Percentiles rank a stretch among this genome's conserved stretches.
Conservation (phyloP, 2,888 invertebrate genomes). For the Phragmatobia fuliginosa region DNA sequence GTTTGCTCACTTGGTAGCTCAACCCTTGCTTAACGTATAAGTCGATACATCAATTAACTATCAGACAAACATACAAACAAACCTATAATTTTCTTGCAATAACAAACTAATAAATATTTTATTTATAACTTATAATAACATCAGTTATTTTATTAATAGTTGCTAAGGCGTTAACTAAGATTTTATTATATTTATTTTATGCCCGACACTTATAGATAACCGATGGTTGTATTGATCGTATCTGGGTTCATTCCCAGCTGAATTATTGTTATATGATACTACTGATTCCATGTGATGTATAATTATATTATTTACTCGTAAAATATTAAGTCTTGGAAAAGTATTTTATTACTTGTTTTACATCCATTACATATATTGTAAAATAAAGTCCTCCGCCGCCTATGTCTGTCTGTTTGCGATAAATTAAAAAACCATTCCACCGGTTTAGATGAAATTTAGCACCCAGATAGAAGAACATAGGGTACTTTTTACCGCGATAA, state of each 20-base stretch:
- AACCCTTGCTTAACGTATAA: no score
- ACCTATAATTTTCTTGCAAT: not conserved
- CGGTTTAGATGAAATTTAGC: no score
- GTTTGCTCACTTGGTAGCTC: no score
- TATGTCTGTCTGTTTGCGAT: no score
- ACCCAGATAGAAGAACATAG: no score
- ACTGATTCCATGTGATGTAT: not conserved
- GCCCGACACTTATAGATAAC: slow-evolving; percentile 36
- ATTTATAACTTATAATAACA: slow-evolving; percentile 39
- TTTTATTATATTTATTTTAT: slow-evolving; percentile 46
- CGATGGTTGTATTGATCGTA: slow-evolving; percentile 36
- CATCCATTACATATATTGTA: no score
- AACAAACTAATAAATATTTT: not conserved
- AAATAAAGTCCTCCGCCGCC: no score
- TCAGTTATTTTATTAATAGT: slow-evolving; percentile 63
- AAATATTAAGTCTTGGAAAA: not conserved
- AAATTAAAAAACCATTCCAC: no score
- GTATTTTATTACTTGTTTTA: no score
- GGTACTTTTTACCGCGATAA: no score
- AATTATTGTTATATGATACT: slow-evolving; percentile 27
- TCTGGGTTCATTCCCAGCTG: slow-evolving; percentile 36
- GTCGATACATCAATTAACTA: no score
- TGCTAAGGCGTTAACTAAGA: slow-evolving; percentile 42
- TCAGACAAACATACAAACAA: not conserved
- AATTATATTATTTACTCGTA: not conserved